A percentile compares a stretch with the other conserved stretches of the same genome.
Evolutionary conservation across 2,888 invertebrate genomes (phyloP).

Genomic region (Acanthopleura granulata): DNA sequence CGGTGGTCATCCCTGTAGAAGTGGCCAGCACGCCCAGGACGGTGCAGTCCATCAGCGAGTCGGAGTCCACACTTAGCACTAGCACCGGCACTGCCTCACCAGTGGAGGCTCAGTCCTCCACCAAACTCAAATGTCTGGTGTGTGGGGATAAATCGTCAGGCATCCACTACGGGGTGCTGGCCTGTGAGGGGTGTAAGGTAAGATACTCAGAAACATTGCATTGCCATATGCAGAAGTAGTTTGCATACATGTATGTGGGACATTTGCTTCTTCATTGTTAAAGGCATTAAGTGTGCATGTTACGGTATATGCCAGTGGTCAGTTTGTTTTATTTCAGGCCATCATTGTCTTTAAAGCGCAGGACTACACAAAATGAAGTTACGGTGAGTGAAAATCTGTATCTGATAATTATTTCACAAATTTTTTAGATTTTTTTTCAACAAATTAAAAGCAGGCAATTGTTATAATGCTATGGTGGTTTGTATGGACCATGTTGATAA

Average conservation of each 20-base stretch:
- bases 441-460: too few relatives aligned
- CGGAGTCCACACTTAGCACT: slow-evolving; percentile 7
- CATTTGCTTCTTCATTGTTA: neutral
- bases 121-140: slow-evolving; percentile 62
- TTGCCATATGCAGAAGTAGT: neutral
- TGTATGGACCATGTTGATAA: too few relatives aligned
- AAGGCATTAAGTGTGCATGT: too few relatives aligned
- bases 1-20: neutral
- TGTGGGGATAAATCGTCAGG: slow-evolving; percentile 69
- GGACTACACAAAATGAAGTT: too few relatives aligned
- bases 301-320: too few relatives aligned
- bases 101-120: slow-evolving; percentile 25
- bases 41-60: neutral
- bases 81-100: neutral
- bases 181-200: slow-evolving; percentile 69
- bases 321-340: too few relatives aligned
- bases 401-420: too few relatives aligned
- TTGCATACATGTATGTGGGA: neutral
- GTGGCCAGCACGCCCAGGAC: neutral
- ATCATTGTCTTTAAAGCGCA: too few relatives aligned
- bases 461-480: too few relatives aligned
- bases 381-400: too few relatives aligned
- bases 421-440: too few relatives aligned
- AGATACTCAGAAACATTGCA: slow-evolving; percentile 1
- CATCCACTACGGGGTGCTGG: slow-evolving; percentile 68